Percentiles rank a stretch among this genome's conserved stretches.
Evolutionary conservation across 2,797 vertebrate species (phyloP).

Genomic region (Diglossa cyanea): DNA sequence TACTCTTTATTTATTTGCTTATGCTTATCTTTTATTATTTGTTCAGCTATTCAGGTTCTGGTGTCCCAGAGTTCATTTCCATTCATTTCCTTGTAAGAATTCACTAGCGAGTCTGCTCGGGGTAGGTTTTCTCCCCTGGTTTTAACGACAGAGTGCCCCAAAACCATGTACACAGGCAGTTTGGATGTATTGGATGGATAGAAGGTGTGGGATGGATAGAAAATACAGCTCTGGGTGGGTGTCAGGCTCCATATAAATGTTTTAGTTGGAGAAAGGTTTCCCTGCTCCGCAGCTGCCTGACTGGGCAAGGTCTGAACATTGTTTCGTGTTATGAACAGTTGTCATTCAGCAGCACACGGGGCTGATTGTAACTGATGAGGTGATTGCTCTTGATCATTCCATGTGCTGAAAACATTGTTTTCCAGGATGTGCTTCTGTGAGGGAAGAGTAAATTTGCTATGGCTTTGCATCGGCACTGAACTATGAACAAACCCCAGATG

Average conservation of each 20-base stretch:
- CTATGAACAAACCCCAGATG: neutral
- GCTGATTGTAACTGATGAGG: neutral
- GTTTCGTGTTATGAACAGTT: neutral
- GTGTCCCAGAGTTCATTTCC: neutral
- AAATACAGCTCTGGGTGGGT: neutral
- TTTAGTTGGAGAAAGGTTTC: neutral
- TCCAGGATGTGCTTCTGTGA: neutral
- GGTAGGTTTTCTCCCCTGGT: neutral
- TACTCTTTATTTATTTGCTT: neutral
- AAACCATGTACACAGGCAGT: neutral
- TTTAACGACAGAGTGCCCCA: fast-evolving
- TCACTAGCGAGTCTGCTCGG: neutral
- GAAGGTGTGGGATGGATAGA: neutral
- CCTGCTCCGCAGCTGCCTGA: neutral
- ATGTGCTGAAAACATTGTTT: neutral
- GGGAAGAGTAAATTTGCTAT: neutral
- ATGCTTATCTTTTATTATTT: neutral
- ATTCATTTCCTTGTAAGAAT: neutral
- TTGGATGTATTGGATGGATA: neutral
- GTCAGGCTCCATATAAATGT: fast-evolving
- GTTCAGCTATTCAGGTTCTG: neutral
- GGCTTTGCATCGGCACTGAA: neutral
- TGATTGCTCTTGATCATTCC: neutral
- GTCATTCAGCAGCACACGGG: fast-evolving
- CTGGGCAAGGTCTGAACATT: neutral